phyloP scores from a whole-genome alignment of 2,113 vertebrate genomes.

The Recurvirostra avosetta region DNA sequence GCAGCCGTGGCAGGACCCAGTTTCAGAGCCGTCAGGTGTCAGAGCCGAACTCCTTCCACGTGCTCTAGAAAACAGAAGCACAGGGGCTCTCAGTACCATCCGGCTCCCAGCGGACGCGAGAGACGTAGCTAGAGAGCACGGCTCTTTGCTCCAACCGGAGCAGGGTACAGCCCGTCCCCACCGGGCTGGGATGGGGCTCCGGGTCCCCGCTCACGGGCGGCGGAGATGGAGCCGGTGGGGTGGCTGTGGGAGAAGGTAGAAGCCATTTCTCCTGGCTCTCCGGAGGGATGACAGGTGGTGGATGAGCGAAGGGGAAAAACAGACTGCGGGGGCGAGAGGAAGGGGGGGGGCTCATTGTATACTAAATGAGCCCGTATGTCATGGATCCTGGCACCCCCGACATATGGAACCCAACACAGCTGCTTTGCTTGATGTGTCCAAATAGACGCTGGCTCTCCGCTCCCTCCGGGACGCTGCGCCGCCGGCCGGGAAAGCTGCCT shows the following conservation, averaged over 20 bases:
- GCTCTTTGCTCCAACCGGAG: neutral
- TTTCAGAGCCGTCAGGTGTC: neutral
- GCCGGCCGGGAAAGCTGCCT: neutral
- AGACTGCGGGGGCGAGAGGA: neutral
- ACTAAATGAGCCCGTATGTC: constrained; percentile 55
- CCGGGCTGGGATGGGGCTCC: neutral
- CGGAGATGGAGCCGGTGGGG: neutral
- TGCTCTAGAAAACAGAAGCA: neutral
- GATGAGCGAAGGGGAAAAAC: constrained; percentile 15
- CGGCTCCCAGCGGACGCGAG: neutral
- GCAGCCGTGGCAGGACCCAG: neutral
- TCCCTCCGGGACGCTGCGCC: neutral
- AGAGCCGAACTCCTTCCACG: neutral
- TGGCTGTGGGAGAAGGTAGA: neutral
- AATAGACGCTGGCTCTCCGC: neutral
- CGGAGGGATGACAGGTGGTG: constrained; percentile 56
- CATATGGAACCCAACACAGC: constrained; percentile 59
- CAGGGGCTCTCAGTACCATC: neutral
- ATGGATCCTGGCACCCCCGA: constrained; percentile 18
- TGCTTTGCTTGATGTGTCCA: constrained; percentile 6
- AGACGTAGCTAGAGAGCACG: neutral
- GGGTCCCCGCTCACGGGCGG: rapidly evolving
- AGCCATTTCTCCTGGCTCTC: neutral
- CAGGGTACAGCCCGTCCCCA: neutral
- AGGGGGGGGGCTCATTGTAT: neutral